Evolutionary conservation across 2,797 vertebrate species (phyloP).

Genomic region (Catostomus latipinnis): DNA sequence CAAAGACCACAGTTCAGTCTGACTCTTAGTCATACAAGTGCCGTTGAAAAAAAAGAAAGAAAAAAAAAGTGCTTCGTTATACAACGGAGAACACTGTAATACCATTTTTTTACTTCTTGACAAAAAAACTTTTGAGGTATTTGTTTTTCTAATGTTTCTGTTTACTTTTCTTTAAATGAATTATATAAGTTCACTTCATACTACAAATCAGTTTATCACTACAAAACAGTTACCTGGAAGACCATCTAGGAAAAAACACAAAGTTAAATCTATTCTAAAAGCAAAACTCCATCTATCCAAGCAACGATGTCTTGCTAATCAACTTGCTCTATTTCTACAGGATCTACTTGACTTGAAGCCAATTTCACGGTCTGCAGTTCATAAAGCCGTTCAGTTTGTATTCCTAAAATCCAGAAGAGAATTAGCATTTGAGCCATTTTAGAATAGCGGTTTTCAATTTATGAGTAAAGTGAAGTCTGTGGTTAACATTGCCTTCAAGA

Average conservation of each 20-base stretch:
- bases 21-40: slow-evolving; percentile 55
- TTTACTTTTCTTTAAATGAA: slow-evolving; percentile 36
- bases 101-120: slow-evolving; percentile 42
- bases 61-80: slow-evolving; percentile 61
- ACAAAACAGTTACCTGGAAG: slow-evolving; percentile 50
- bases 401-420: no score
- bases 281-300: slow-evolving; percentile 52
- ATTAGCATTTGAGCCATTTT: no score
- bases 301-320: slow-evolving; percentile 35
- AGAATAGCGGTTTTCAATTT: no score
- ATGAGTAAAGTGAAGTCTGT: no score
- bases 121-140: slow-evolving; percentile 49
- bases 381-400: no score
- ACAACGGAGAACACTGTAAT: slow-evolving; percentile 60
- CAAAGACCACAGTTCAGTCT: slow-evolving; percentile 37
- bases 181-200: slow-evolving; percentile 35
- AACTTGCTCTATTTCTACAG: slow-evolving; percentile 36
- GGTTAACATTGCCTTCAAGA: no score
- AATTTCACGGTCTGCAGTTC: neutral
- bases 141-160: slow-evolving; percentile 46
- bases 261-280: slow-evolving; percentile 57
- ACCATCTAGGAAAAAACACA: slow-evolving; percentile 22
- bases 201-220: slow-evolving; percentile 31
- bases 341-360: slow-evolving; percentile 1
- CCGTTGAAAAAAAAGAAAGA: slow-evolving; percentile 44